A percentile compares a stretch with the other conserved stretches of the same genome.
phyloP scores from a whole-genome alignment of 1,140 invertebrate genomes.

The Drosophila orosa region DNA sequence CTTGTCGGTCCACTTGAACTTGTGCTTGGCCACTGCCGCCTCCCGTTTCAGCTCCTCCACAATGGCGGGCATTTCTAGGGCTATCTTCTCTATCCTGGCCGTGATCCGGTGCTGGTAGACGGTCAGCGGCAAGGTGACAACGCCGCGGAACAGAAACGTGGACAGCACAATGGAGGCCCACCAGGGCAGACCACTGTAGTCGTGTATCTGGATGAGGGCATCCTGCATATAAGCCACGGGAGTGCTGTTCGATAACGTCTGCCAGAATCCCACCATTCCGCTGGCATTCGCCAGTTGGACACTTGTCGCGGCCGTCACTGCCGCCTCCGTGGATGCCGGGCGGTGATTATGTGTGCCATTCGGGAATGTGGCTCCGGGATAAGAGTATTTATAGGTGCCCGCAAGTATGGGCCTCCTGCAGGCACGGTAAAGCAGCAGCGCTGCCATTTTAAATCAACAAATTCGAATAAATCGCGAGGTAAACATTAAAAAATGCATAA shows the following conservation, averaged over 20 bases:
- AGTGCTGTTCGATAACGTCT: slow-evolving; percentile 87
- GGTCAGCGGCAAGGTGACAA: slow-evolving; percentile 90
- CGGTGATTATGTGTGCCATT: slow-evolving; percentile 32
- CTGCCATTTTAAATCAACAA: slow-evolving; percentile 21
- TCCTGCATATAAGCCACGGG: slow-evolving; percentile 88
- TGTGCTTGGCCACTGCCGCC: slow-evolving; percentile 87
- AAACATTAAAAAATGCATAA: slow-evolving; percentile 22
- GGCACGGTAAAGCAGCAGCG: slow-evolving; percentile 32
- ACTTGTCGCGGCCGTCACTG: slow-evolving; percentile 21
- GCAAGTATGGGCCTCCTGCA: slow-evolving; percentile 18
- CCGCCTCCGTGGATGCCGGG: slow-evolving; percentile 59
- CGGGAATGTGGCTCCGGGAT: slow-evolving; percentile 9
- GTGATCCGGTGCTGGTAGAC: slow-evolving; percentile 89
- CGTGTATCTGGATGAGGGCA: slow-evolving; percentile 88
- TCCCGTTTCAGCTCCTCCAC: slow-evolving; percentile 89
- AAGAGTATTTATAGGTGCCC: slow-evolving; percentile 7
- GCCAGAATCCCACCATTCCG: slow-evolving; percentile 72
- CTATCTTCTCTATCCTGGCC: slow-evolving; percentile 90
- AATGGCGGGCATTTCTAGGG: slow-evolving; percentile 89
- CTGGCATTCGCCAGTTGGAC: slow-evolving; percentile 38
- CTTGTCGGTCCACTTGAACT: slow-evolving; percentile 89
- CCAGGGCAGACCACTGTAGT: slow-evolving; percentile 91
- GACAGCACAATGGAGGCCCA: slow-evolving; percentile 91
- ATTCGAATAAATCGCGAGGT: not conserved
- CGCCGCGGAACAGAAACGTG: slow-evolving; percentile 88